Evolutionary conservation across 2,797 vertebrate species (phyloP), one percentile per base, ranked within the genome.

Genomic region (Vireo griseus): DNA sequence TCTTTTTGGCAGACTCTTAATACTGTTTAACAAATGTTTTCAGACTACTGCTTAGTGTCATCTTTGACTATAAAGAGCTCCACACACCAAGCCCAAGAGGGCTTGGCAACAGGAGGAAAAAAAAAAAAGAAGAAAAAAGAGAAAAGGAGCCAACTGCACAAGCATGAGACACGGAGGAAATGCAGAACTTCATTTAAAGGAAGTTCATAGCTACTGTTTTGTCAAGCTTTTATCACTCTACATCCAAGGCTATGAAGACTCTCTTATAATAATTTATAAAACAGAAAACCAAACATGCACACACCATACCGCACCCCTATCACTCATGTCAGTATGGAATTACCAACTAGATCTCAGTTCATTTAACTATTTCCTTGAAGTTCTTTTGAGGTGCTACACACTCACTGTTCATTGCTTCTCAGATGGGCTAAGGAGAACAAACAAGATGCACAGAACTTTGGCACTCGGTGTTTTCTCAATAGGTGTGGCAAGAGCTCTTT

Each of bases 91-190:
- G 10, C 12, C 37, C 3, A 33, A 17, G 1, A 22, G 3, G 2
- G 17, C 9, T 37, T 74, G 9, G 26, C 14, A 71, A 31, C 0
- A 13, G 1, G 3, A 16, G 0, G 0, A 1, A 0, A 1, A 2
- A 5, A 21, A 10, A n/a, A 29, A n/a, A 7, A 17, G 1, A 26
- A 33, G 2, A 2, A 26, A 59, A 47, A 50, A 37, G 3, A 45
- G 2, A 33, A 39, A 16, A 39, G 8, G 17, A 66, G 5, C 10
- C 14, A 75, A 16, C 31, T 21, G 10, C 33, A 44, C 2, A 4
- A 77, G 10, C 33, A 44, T 2, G 4, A 77, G 3, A 26, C 11
- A 48, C 21, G 48, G 14, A 51, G 10, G 11, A 78, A 86, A 75
- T 0, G 1, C 6, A 3, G 17, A 82, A 33, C 4, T 45, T 26